These are phyloP conservation scores for Coleophora flavipennella DNA, from an alignment of 2,888 invertebrate genomes.

Conservation along the genomic window DNA sequence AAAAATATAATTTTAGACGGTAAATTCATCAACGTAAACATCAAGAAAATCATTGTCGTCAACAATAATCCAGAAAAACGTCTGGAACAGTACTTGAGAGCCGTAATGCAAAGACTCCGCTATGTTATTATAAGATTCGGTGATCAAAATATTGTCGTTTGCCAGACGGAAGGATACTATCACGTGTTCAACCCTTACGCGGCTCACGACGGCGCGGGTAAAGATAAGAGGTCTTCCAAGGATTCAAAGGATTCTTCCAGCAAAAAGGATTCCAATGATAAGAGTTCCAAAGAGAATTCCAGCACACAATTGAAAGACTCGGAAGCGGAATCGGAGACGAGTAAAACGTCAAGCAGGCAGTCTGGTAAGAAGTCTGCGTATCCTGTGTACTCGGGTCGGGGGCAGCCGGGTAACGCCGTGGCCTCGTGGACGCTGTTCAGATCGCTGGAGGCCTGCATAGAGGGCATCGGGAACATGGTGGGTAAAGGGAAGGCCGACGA, in stretches of 20 bases:
- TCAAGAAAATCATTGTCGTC: slow-evolving; percentile 67
- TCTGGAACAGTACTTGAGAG: slow-evolving; percentile 57
- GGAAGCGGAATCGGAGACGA: too few relatives aligned
- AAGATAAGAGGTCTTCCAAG: slow-evolving; percentile 6
- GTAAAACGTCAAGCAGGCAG: too few relatives aligned
- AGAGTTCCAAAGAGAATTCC: slow-evolving; percentile 8
- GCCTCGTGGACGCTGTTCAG: slow-evolving; percentile 65
- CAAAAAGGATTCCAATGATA: not conserved
- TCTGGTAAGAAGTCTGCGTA: too few relatives aligned
- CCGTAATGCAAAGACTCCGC: slow-evolving; percentile 51
- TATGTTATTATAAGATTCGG: slow-evolving; percentile 74
- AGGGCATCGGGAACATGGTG: slow-evolving; percentile 37
- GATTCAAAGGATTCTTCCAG: slow-evolving; percentile 4
- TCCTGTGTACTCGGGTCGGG: too few relatives aligned
- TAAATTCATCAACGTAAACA: slow-evolving; percentile 74
- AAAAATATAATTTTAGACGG: slow-evolving; percentile 76
- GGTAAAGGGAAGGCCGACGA: slow-evolving; percentile 7
- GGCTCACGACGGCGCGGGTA: slow-evolving; percentile 27
- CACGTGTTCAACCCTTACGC: slow-evolving; percentile 77
- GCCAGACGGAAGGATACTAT: slow-evolving; percentile 65
- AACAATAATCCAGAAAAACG: slow-evolving; percentile 56
- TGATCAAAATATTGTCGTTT: slow-evolving; percentile 70
- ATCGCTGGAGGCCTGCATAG: slow-evolving; percentile 38
- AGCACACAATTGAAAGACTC: too few relatives aligned
- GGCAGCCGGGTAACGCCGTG: slow-evolving; percentile 11